These are phyloP conservation scores for Calliopum simillimum DNA, from an alignment of 2,888 invertebrate genomes.

Conservation along the genomic window DNA sequence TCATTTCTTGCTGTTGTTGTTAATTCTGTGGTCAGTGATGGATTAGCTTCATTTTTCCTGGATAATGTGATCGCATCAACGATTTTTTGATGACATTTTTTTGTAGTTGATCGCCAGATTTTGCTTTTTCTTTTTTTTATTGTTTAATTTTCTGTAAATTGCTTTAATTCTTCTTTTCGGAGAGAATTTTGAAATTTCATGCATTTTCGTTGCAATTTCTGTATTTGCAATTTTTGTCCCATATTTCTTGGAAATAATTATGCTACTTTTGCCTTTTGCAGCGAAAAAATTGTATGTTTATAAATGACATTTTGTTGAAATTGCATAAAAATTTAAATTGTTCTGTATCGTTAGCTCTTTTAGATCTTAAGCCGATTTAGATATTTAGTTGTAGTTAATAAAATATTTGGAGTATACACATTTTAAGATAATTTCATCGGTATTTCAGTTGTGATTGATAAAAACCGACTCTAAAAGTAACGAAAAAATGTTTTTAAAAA, in stretches of 20 bases:
- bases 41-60: constrained; percentile 65
- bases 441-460: too few species aligned
- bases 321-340: constrained; percentile 55
- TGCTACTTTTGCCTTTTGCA: constrained; percentile 57
- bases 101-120: constrained; percentile 41
- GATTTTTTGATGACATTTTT: constrained; percentile 53
- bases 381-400: too few species aligned
- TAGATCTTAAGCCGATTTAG: too few species aligned
- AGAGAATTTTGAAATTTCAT: constrained; percentile 27
- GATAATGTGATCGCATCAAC: constrained; percentile 62
- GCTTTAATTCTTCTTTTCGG: constrained; percentile 14
- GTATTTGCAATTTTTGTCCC: constrained; percentile 1
- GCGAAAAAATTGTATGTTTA: constrained; percentile 33
- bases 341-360: constrained; percentile 42
- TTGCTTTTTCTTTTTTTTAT: constrained; percentile 42
- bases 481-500: too few species aligned
- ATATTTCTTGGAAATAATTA: constrained; percentile 65
- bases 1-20: constrained; percentile 1
- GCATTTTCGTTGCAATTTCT: constrained; percentile 41
- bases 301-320: constrained; percentile 64
- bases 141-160: constrained; percentile 29
- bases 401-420: too few species aligned
- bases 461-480: too few species aligned
- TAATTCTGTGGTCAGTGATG: constrained; percentile 56
- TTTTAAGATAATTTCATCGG: too few species aligned